Evolutionary conservation across 2,888 invertebrate genomes (phyloP), one percentile per base, ranked within the genome.

Genomic region (Drosophila merina): DNA sequence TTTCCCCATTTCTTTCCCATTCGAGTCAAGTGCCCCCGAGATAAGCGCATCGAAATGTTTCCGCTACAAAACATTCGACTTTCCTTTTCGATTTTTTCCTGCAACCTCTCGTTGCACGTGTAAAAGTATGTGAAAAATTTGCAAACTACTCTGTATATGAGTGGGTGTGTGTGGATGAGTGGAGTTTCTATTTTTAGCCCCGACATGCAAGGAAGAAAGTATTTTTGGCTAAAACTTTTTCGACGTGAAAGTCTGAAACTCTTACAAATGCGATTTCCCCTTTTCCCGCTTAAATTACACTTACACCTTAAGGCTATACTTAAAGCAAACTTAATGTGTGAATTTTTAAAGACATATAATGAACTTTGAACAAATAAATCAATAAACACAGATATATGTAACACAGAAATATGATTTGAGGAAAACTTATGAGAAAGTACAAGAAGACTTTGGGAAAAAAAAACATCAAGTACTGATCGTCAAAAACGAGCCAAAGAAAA

Each of bases 11-110:
- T 57, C 40, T n/a, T 12, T 47, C 31, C 45, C 50, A 44, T 47
- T 74, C 73, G 71, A 83, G 77, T 87, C 87, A 81, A 87, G 86
- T 78, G 85, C 54, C 78, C 73, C 54, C 72, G 76, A 84, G 87
- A 86, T 86, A 86, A 86, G 87, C 71, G 68, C 64, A 62, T 69
- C 71, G 58, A 76, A 88, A 86, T 76, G 83, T 83, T 86, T 76
- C 74, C 69, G 75, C 45, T 56, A 47, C 70, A 74, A 58, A 76
- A 72, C 68, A 56, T 69, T 66, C 36, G 36, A 36, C 30, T 20
- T 44, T 33, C 8, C n/a, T 38, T 14, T 9, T 30, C 4, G 28
- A 6, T 25, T 30, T 42, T 26, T 49, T n/a, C 20, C n/a, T 33
- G 7, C 60, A 26, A 31, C 12, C 4, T 6, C 10, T 14, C 4